Evolutionary conservation across 2,888 invertebrate species (phyloP).

Genomic region (Neoaliturus tenellus): DNA sequence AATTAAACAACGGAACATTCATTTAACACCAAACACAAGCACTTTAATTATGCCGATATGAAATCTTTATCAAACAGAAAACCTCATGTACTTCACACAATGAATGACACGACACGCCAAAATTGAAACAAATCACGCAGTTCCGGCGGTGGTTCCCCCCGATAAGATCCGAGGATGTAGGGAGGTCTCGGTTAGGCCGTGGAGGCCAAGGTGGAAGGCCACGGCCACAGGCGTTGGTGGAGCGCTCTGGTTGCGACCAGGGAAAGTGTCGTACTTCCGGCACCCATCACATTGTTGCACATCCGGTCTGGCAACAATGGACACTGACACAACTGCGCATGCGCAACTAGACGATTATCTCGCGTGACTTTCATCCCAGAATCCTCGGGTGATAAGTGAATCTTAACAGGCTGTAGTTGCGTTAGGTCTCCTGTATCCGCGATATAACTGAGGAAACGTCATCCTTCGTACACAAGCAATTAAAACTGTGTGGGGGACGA

Average conservation of each 20-base stretch:
- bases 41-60: neutral
- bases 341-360: constrained; percentile 11
- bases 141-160: constrained; percentile 10
- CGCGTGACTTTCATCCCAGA: neutral
- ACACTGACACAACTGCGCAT: constrained; percentile 27
- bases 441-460: no score
- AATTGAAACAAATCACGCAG: constrained; percentile 16
- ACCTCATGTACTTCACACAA: neutral
- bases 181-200: neutral
- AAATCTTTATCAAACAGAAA: constrained; percentile 7
- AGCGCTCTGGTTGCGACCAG: constrained; percentile 1
- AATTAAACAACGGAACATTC: neutral
- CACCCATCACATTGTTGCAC: neutral
- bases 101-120: neutral
- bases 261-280: constrained; percentile 18
- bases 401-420: no score
- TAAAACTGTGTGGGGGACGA: no score
- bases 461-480: no score
- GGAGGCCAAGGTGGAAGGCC: neutral
- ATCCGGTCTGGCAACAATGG: constrained; percentile 44
- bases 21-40: neutral
- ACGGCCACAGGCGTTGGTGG: neutral
- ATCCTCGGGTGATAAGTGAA: neutral
- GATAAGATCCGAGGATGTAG: constrained; percentile 8
- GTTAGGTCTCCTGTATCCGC: no score